Evolutionary conservation across 2,113 vertebrate genomes (phyloP).

Genomic region (Ceyx melanurus): DNA sequence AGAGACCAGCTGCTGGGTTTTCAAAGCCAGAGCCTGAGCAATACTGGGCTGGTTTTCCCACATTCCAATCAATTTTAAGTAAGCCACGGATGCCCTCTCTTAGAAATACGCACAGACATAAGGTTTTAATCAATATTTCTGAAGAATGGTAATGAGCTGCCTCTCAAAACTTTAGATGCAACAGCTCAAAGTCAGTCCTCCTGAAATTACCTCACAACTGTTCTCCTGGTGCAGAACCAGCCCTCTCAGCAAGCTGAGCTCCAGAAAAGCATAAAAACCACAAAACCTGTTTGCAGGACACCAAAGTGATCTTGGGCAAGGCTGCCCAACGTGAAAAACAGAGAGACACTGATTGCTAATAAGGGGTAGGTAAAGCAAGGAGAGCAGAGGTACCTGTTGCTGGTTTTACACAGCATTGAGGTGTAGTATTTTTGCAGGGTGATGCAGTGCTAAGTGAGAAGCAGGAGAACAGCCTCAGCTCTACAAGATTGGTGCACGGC

Average conservation of each 20-base stretch:
- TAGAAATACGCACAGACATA: neutral
- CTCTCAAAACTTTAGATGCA: neutral
- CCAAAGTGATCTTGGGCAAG: accelerated
- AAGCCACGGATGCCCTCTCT: accelerated
- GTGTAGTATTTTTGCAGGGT: neutral
- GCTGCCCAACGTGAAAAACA: neutral
- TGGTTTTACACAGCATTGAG: neutral
- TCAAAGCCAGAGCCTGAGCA: neutral
- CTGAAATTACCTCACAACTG: accelerated
- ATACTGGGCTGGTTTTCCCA: accelerated
- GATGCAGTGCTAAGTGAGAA: neutral
- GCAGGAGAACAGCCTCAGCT: neutral
- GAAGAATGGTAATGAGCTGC: no score
- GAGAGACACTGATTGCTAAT: neutral
- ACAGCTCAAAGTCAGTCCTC: neutral
- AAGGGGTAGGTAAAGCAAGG: neutral
- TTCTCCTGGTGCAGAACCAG: accelerated
- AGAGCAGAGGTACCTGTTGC: neutral
- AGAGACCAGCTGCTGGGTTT: neutral
- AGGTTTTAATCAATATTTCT: accelerated
- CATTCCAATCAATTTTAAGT: accelerated
- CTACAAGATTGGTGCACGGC: neutral
- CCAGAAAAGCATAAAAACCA: neutral
- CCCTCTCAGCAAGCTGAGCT: neutral
- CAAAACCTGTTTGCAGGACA: neutral